Conservation (phyloP, 2,888 invertebrate genomes). For the Notodonta dromedarius region DNA sequence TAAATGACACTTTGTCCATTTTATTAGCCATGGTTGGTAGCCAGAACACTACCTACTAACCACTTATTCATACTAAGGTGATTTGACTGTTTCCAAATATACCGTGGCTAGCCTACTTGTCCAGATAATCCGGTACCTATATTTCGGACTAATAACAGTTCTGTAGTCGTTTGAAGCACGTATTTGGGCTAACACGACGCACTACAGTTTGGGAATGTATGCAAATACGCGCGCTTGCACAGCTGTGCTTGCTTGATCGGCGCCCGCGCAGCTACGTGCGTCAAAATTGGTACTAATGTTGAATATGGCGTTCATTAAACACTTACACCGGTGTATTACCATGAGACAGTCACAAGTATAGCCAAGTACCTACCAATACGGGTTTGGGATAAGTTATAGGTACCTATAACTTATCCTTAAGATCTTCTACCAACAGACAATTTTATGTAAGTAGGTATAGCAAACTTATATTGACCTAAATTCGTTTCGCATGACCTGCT, state of each 20-base stretch:
- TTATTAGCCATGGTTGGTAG: no score
- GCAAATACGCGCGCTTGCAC: conserved; percentile 33
- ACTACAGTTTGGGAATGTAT: conserved; percentile 23
- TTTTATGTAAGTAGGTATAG: background rate
- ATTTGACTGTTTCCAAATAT: background rate
- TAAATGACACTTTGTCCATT: no score
- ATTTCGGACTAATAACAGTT: conserved; percentile 11
- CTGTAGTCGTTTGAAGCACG: conserved; percentile 7
- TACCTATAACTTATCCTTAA: no score
- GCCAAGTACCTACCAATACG: no score
- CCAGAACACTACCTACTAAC: background rate
- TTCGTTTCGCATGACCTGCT: background rate
- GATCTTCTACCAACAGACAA: no score
- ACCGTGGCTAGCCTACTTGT: background rate
- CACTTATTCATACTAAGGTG: background rate
- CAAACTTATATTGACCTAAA: background rate
- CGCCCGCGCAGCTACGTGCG: background rate
- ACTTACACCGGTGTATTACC: background rate
- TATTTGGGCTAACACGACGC: conserved; percentile 1
- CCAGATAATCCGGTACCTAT: conserved; percentile 3
- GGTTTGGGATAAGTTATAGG: no score
- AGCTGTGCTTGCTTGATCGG: conserved; percentile 21
- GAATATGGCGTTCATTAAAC: background rate
- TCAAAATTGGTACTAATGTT: conserved; percentile 1
- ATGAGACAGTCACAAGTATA: no score